phyloP scores from a whole-genome alignment of 2,797 vertebrate genomes.

The Diceros bicornis region DNA sequence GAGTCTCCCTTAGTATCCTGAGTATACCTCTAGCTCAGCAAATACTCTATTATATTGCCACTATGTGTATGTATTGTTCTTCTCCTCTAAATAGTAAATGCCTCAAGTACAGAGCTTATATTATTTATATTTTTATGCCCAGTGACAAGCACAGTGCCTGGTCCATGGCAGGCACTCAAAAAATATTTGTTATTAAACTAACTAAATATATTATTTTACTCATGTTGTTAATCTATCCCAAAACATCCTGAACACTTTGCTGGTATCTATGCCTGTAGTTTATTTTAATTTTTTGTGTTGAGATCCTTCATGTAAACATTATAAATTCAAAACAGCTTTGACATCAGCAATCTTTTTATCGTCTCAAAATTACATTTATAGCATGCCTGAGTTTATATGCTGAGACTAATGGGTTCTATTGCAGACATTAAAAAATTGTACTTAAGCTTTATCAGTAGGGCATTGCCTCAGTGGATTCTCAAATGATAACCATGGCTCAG shows the following conservation, averaged over 20 bases:
- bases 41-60: background rate
- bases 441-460: background rate
- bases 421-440: conserved; percentile 48
- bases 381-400: background rate
- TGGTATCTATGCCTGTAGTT: background rate
- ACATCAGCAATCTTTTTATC: conserved; percentile 38
- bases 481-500: background rate
- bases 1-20: background rate
- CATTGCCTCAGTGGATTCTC: background rate
- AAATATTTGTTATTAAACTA: conserved; percentile 33
- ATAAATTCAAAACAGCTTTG: conserved; percentile 56
- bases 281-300: conserved; percentile 64
- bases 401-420: background rate
- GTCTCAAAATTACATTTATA: conserved; percentile 38
- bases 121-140: conserved; percentile 43
- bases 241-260: background rate
- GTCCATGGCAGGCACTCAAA: background rate
- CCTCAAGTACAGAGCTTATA: background rate
- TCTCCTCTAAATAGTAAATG: background rate
- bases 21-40: background rate
- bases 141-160: background rate
- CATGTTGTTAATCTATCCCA: background rate
- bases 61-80: background rate
- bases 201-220: conserved; percentile 46
- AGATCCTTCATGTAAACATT: conserved; percentile 23